Base-by-base conservation (phyloP, 1,140 invertebrate species). In the Lysiphlebus fabarum region DNA sequence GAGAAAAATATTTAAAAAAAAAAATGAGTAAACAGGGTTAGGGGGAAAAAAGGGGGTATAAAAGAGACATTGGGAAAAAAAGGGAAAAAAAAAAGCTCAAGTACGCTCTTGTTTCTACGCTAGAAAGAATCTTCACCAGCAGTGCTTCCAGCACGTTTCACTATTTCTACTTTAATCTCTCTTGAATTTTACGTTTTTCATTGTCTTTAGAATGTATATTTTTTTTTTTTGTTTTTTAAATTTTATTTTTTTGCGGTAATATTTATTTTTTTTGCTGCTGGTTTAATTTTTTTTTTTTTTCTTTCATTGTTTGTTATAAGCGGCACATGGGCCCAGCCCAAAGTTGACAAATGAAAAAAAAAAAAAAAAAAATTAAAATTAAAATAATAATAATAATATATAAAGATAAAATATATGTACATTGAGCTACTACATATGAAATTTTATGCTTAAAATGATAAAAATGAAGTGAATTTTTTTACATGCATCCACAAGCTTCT, bases 401-500 rank as follows among this genome's bases (percentile, higher is more conserved):
- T 17, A 17, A 1, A 17, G 3, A 17, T 1, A 2, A 26, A 2
- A 26, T 26, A 26, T 26, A 26, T 26, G 17, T 26, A 26, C 17
- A 26, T 26, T 26, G 17, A 26, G 17, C 17, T 26, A 51, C 49
- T 34, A 38, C 49, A 51, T 51, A 12, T n/a, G 41, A 40, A 26
- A 41, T 43, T 43, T 55, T 38, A 45, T 38, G 17, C 41, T 42
- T 45, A 40, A 36, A 26, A 26, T 12, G 17, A 38, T 55, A 26
- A 43, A 26, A 55, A 55, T 41, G 0, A 55, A 55, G n/a, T 41
- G 17, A 26, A 40, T 33, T 40, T 17, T 49, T 49, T 83, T 77
- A 91, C 86, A 90, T 88, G 71, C 90, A 92, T 41, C 89, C 90
- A 70, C 90, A 92, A 4, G 88, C 85, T 65, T 91, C 88, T 3